These are phyloP conservation scores for Apodemia duryi DNA, from an alignment of 2,888 invertebrate genomes.

Conservation along the genomic window DNA sequence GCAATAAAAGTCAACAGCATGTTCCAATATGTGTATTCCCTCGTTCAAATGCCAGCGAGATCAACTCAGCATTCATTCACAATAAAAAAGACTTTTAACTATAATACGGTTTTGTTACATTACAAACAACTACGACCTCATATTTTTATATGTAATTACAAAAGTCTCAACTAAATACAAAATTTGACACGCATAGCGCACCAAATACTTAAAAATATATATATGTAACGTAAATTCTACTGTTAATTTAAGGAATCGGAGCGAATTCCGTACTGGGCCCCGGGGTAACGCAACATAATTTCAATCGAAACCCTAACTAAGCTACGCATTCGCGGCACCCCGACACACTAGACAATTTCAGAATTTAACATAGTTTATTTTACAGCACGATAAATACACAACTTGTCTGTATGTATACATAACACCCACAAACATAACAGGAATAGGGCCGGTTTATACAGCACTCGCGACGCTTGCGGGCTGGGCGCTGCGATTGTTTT, in stretches of 20 bases:
- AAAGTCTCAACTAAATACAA: constrained; percentile 75
- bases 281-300: constrained; percentile 19
- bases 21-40: constrained; percentile 70
- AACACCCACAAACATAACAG: constrained; percentile 27
- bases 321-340: constrained; percentile 33
- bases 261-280: constrained; percentile 36
- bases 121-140: constrained; percentile 64
- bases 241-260: constrained; percentile 51
- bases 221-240: constrained; percentile 71
- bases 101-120: constrained; percentile 53
- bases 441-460: constrained; percentile 24
- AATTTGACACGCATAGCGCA: constrained; percentile 67
- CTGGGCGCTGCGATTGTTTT: not conserved
- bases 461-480: not conserved
- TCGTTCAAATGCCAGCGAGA: constrained; percentile 67
- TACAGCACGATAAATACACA: constrained; percentile 41
- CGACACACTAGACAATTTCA: constrained; percentile 42
- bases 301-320: constrained; percentile 32
- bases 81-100: constrained; percentile 69
- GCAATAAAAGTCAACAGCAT: constrained; percentile 47
- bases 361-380: constrained; percentile 44
- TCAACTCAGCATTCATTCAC: constrained; percentile 71
- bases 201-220: constrained; percentile 67
- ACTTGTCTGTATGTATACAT: constrained; percentile 26
- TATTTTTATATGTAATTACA: constrained; percentile 71